phyloP scores from a whole-genome alignment of 2,113 vertebrate species.

The Fukomys damarensis region DNA sequence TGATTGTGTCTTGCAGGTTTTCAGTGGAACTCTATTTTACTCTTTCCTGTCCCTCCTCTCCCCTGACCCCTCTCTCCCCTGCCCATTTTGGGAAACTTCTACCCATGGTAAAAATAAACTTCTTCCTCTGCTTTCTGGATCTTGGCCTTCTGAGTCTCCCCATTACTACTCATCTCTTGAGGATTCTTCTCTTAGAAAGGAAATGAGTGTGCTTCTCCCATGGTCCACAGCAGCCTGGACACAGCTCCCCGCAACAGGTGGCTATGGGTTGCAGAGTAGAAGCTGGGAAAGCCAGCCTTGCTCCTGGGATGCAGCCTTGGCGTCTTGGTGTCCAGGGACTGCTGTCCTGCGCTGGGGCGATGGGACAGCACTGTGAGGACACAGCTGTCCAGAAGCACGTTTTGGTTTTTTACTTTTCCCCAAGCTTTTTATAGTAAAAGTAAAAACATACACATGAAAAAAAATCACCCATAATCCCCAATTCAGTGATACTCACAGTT shows the following conservation, averaged over 20 bases:
- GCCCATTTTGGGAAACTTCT: background rate
- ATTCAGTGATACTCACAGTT: background rate
- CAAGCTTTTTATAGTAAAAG: background rate
- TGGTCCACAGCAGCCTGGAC: background rate
- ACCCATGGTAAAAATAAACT: background rate
- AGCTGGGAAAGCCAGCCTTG: background rate
- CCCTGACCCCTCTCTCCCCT: no score
- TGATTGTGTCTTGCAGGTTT: background rate
- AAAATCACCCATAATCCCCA: background rate
- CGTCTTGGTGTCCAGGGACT: background rate
- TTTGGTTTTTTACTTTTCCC: background rate
- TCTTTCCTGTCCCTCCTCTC: background rate
- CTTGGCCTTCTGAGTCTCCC: background rate
- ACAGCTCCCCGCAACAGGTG: background rate
- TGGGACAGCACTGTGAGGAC: background rate
- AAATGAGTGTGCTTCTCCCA: background rate
- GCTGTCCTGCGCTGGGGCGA: fast-evolving
- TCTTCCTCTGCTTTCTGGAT: background rate
- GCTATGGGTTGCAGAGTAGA: background rate
- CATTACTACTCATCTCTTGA: background rate
- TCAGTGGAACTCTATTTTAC: background rate
- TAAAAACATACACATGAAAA: background rate
- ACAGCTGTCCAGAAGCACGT: background rate
- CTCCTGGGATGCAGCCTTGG: background rate
- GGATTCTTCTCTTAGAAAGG: background rate